Evolutionary conservation across 2,888 invertebrate species (phyloP).

Genomic region (Bimastos eiseni): DNA sequence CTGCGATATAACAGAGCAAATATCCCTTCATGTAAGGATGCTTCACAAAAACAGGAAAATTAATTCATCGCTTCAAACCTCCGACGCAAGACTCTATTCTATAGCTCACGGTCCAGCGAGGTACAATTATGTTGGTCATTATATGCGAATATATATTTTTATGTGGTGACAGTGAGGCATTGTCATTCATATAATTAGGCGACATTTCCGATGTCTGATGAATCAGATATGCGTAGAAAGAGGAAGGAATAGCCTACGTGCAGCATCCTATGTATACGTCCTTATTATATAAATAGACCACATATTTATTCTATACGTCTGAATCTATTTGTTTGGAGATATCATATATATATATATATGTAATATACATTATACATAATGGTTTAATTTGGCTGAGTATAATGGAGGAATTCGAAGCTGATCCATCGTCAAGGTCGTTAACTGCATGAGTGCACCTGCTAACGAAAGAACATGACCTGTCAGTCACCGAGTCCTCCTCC

Average conservation of each 20-base stretch:
- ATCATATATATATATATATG: too few species aligned
- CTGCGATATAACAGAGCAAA: too few species aligned
- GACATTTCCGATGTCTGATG: not conserved
- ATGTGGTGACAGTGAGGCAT: not conserved
- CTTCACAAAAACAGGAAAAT: not conserved
- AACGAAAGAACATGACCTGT: too few species aligned
- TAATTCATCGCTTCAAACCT: not conserved
- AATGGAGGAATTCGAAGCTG: too few species aligned
- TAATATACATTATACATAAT: too few species aligned
- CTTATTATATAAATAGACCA: not conserved
- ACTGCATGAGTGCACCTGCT: too few species aligned
- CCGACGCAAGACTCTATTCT: not conserved
- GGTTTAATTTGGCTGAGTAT: too few species aligned
- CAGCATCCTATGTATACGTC: not conserved
- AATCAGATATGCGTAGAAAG: not conserved
- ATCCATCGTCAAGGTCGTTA: too few species aligned
- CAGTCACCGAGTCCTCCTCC: too few species aligned
- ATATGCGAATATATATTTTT: not conserved
- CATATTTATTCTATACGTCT: too few species aligned
- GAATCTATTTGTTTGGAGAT: too few species aligned
- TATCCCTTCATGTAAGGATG: too few species aligned
- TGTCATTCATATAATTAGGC: not conserved
- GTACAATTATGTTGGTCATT: not conserved
- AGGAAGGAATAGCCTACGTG: not conserved
- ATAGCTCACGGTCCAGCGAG: not conserved